phyloP scores from a whole-genome alignment of 2,113 vertebrate genomes.

The Misgurnus anguillicaudatus region DNA sequence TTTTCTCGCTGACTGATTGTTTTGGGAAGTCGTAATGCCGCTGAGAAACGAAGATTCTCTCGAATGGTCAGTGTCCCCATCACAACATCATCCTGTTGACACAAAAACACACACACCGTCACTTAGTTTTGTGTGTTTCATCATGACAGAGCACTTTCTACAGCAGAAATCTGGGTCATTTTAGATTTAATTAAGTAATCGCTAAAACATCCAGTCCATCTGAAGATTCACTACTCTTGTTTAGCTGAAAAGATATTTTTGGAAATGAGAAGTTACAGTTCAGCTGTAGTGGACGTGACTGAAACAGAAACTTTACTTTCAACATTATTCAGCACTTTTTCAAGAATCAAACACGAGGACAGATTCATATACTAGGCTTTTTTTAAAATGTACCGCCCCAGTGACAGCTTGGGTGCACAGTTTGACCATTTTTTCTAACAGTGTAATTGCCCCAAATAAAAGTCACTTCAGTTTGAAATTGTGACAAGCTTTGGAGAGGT shows the following conservation, averaged over 20 bases:
- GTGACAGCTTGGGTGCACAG: too few species aligned
- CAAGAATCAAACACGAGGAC: too few species aligned
- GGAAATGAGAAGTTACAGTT: not conserved
- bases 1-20: slow-evolving; percentile 74
- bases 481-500: too few species aligned
- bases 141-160: not conserved
- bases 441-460: too few species aligned
- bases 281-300: not conserved
- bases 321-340: too few species aligned
- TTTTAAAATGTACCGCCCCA: too few species aligned
- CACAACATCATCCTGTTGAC: slow-evolving; percentile 82
- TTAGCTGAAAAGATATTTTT: not conserved
- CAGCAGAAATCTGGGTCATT: not conserved
- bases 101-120: not conserved
- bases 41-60: slow-evolving; percentile 86
- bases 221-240: not conserved
- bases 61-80: slow-evolving; percentile 86
- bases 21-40: slow-evolving; percentile 80
- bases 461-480: too few species aligned
- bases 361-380: too few species aligned
- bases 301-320: too few species aligned
- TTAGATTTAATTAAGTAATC: slow-evolving; percentile 11
- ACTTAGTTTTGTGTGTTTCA: not conserved
- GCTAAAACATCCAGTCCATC: not conserved
- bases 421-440: too few species aligned